Conservation (phyloP, 2,888 invertebrate species). For the Trichopoda pennipes region DNA sequence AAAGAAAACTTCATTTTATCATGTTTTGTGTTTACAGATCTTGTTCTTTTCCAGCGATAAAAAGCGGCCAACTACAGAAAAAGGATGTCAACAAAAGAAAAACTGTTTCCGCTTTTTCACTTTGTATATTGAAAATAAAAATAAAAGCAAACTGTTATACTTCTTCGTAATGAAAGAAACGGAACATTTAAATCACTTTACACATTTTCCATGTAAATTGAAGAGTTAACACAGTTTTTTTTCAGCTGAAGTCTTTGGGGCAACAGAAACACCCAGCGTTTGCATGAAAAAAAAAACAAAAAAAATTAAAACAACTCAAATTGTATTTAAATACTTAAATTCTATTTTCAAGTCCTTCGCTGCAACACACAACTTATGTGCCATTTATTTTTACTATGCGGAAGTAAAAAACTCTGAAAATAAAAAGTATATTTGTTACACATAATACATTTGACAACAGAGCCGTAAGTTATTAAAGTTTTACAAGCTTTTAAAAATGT, state of each 20-base stretch:
- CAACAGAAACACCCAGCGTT: not conserved
- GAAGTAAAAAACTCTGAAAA: not conserved
- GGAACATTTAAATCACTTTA: slow-evolving; percentile 46
- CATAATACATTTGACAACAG: slow-evolving; percentile 24
- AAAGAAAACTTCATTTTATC: slow-evolving; percentile 24
- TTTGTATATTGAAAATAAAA: slow-evolving; percentile 16
- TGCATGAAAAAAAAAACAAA: not conserved
- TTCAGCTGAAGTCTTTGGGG: not conserved
- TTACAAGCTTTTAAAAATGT: slow-evolving; percentile 18
- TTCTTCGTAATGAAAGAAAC: slow-evolving; percentile 19
- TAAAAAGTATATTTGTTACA: slow-evolving; percentile 10
- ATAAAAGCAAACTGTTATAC: not conserved
- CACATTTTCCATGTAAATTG: not conserved
- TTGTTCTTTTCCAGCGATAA: slow-evolving; percentile 31
- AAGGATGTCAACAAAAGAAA: slow-evolving; percentile 48
- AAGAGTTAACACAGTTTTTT: slow-evolving; percentile 6
- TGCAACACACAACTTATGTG: not conserved
- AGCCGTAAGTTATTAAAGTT: slow-evolving; percentile 38
- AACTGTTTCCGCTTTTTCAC: slow-evolving; percentile 52
- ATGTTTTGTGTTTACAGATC: slow-evolving; percentile 42
- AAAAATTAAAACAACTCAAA: not conserved
- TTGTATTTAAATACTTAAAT: not conserved
- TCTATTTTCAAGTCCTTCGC: no score
- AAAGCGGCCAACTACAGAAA: not conserved
- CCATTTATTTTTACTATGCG: not conserved